phyloP scores from a whole-genome alignment of 2,888 invertebrate species.

The Calameuta filiformis region DNA sequence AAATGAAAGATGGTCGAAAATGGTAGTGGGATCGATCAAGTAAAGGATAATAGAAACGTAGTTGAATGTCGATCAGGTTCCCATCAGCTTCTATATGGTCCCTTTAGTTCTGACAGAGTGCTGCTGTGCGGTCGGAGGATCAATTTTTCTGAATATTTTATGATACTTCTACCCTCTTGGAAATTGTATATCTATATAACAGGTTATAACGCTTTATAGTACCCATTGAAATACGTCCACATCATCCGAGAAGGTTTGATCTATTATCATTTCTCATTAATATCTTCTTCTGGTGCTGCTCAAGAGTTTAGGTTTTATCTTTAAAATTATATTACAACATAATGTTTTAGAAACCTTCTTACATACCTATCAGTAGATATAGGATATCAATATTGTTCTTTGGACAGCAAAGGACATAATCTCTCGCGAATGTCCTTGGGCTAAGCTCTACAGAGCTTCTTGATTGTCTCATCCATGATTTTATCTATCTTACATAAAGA shows the following conservation, averaged over 20 bases:
- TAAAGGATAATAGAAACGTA: background rate
- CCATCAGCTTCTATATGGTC: background rate
- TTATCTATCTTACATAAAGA: background rate
- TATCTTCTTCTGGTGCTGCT: slow-evolving; percentile 1
- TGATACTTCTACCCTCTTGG: slow-evolving; percentile 39
- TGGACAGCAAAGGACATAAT: background rate
- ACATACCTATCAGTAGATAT: background rate
- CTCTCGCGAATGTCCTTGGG: background rate
- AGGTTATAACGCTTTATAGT: slow-evolving; percentile 15
- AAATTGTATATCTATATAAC: background rate
- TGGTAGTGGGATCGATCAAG: background rate
- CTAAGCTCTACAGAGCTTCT: background rate
- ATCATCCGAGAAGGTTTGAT: slow-evolving; percentile 41
- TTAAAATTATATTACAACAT: background rate
- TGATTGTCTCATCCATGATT: background rate
- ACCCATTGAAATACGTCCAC: slow-evolving; percentile 56
- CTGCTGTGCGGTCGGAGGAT: slow-evolving; percentile 24
- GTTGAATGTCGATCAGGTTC: background rate
- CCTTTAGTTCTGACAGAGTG: background rate
- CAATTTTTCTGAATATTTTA: slow-evolving; percentile 60
- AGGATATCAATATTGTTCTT: background rate
- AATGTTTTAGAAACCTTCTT: background rate
- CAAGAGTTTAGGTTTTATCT: too few relatives aligned
- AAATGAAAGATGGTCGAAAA: background rate
- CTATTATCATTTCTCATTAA: slow-evolving; percentile 30